phyloP scores from a whole-genome alignment of 2,113 vertebrate genomes.

The Pollimyrus isidori region DNA sequence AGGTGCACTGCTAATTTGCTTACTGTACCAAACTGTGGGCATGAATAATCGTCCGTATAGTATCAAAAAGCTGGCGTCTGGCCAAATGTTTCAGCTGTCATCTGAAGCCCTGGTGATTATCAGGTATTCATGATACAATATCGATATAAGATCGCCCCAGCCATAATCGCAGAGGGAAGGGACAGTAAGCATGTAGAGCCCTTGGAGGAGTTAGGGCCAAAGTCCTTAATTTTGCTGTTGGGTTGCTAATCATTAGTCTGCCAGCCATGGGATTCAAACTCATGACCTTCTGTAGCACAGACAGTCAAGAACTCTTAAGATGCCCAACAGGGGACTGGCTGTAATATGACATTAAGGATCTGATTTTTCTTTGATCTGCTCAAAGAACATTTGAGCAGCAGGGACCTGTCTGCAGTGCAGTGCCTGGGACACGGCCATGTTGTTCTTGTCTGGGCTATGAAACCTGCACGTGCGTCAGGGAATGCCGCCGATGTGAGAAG shows the following conservation, averaged over 20 bases:
- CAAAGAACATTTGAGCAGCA: background rate
- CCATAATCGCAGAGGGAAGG: background rate
- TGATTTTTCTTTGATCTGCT: background rate
- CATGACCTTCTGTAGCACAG: background rate
- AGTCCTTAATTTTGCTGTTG: no score
- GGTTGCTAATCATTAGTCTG: background rate
- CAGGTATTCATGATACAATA: no score
- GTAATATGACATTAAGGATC: background rate
- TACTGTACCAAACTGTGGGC: no score
- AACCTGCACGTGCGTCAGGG: background rate
- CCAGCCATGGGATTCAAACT: background rate
- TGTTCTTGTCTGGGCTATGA: background rate
- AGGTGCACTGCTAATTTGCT: no score
- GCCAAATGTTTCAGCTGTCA: no score
- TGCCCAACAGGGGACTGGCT: background rate
- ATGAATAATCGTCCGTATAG: no score
- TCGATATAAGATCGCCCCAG: no score
- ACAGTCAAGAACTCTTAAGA: background rate
- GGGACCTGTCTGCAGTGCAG: background rate
- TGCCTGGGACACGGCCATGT: background rate
- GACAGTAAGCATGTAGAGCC: background rate
- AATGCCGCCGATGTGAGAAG: background rate
- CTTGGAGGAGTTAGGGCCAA: background rate
- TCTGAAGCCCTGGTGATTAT: no score
- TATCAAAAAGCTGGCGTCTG: no score